Evolutionary conservation across 2,888 invertebrate genomes (phyloP).

Genomic region (Pilophorus perplexus): DNA sequence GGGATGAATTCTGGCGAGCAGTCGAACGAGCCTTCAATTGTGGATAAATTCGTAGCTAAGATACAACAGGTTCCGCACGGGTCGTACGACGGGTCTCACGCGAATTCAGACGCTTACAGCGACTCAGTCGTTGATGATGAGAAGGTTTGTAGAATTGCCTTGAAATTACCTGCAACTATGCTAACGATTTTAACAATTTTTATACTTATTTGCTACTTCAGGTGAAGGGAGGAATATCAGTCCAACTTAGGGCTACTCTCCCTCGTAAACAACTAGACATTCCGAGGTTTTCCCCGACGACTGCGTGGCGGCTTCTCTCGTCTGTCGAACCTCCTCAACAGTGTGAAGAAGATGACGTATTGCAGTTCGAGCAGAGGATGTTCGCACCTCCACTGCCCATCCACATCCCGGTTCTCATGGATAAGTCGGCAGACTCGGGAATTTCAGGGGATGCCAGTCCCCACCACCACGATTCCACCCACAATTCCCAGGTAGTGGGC

Average conservation of each 20-base stretch:
- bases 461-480: conserved; percentile 50
- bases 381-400: conserved; percentile 47
- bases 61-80: conserved; percentile 47
- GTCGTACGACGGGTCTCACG: conserved; percentile 36
- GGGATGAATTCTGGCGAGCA: conserved; percentile 64
- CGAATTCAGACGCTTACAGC: conserved; percentile 23
- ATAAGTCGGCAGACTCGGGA: conserved; percentile 80
- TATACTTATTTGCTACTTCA: conserved; percentile 4
- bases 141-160: neutral
- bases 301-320: conserved; percentile 76
- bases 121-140: conserved; percentile 29
- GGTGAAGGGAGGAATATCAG: conserved; percentile 59
- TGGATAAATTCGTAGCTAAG: conserved; percentile 52
- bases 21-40: conserved; percentile 48
- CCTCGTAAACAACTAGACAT: conserved; percentile 75
- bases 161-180: too few relatives aligned
- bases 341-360: conserved; percentile 51
- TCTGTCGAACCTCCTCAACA: conserved; percentile 55
- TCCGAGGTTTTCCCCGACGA: conserved; percentile 77
- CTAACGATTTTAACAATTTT: neutral
- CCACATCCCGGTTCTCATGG: conserved; percentile 54
- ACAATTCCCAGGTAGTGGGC: conserved; percentile 51
- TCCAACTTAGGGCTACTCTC: conserved; percentile 72
- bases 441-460: conserved; percentile 76
- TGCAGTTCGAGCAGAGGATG: conserved; percentile 58